Evolutionary conservation across 64 coral and sea anemone species (phyloP).

Genomic region (Pocillopora damicornis): DNA sequence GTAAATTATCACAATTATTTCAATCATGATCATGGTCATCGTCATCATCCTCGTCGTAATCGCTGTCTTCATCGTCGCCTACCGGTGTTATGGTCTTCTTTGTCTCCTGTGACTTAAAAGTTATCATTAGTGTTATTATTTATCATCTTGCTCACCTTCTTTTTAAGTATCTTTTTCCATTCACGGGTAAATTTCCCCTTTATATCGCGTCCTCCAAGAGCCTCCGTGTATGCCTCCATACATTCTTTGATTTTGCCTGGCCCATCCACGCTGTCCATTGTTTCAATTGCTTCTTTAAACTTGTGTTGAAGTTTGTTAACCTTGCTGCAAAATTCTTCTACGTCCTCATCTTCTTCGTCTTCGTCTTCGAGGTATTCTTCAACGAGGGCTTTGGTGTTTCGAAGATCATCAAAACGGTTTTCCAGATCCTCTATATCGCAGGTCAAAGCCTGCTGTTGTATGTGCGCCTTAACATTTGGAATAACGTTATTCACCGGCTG

Average conservation of each 20-base stretch:
- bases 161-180: slow-evolving; percentile 1
- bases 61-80: too few species aligned
- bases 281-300: neutral
- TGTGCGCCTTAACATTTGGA: neutral
- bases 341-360: neutral
- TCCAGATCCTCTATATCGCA: neutral
- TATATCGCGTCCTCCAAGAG: neutral
- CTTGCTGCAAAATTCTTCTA: neutral
- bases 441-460: neutral
- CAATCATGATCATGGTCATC: too few species aligned
- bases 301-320: neutral
- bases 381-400: neutral
- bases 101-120: too few species aligned
- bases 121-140: too few species aligned
- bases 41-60: too few species aligned
- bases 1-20: too few species aligned
- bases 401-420: slow-evolving; percentile 19
- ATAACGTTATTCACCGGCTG: neutral
- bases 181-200: neutral
- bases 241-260: neutral
- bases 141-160: neutral
- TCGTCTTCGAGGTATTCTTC: neutral
- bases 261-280: neutral
- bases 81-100: too few species aligned
- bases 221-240: neutral